A percentile compares a stretch with the other conserved stretches of the same genome.
Evolutionary conservation across 2,113 vertebrate genomes (phyloP).

Genomic region (Oxyura jamaicensis): DNA sequence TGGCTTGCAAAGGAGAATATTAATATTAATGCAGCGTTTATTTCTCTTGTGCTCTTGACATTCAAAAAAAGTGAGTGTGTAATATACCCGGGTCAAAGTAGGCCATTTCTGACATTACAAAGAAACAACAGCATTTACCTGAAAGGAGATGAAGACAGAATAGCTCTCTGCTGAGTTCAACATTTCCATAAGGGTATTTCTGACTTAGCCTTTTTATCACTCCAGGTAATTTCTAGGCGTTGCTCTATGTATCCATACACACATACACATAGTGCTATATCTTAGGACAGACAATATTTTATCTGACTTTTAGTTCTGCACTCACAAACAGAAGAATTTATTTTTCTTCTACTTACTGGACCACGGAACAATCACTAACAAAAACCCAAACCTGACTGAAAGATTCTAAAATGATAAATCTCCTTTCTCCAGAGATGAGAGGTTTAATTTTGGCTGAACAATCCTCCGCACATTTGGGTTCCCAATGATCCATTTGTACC

Average conservation of each 20-base stretch:
- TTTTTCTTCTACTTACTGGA: background rate
- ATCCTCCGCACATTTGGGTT: conserved; percentile 9
- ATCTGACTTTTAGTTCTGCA: background rate
- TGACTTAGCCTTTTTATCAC: background rate
- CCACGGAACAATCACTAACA: background rate
- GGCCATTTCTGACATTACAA: background rate
- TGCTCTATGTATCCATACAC: background rate
- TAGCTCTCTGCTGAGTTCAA: background rate
- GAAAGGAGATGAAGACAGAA: background rate
- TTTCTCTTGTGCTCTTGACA: conserved; percentile 13
- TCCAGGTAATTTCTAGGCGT: background rate
- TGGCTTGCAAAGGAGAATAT: background rate
- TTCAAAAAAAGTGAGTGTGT: conserved; percentile 2
- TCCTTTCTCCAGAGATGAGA: background rate
- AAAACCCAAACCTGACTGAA: background rate
- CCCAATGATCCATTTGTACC: conserved; percentile 37
- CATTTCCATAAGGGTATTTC: background rate
- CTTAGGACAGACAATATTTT: background rate
- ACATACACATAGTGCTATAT: background rate
- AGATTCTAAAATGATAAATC: background rate
- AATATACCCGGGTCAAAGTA: background rate
- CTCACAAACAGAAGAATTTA: background rate
- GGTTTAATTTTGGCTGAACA: conserved; percentile 35
- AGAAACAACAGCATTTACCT: background rate
- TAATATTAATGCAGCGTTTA: conserved; percentile 21